phyloP scores from a whole-genome alignment of 2,113 vertebrate species.

The Ictalurus punctatus region DNA sequence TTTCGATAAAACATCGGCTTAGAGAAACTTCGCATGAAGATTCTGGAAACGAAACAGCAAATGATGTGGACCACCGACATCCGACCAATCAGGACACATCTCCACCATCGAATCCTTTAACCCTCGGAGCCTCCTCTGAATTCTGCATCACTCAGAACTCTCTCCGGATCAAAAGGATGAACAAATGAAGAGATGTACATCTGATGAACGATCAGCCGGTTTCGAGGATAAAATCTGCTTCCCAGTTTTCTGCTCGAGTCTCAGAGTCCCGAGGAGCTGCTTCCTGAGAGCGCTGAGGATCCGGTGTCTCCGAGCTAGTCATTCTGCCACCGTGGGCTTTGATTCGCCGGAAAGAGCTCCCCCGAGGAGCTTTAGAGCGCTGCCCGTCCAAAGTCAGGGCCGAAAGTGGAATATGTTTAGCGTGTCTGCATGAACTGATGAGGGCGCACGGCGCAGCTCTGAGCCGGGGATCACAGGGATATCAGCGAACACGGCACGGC shows the following conservation, averaged over 20 bases:
- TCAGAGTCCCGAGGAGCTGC: neutral
- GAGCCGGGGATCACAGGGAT: conserved; percentile 25
- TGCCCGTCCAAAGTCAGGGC: conserved; percentile 45
- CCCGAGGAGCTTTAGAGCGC: conserved; percentile 45
- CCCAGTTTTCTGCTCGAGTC: neutral
- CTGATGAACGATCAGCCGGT: neutral
- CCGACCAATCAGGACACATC: neutral
- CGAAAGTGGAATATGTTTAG: conserved; percentile 55
- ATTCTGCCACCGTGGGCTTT: conserved; percentile 42
- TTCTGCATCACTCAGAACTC: neutral
- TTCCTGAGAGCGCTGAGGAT: conserved; percentile 33
- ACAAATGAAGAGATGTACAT: neutral
- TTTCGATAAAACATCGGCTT: neutral
- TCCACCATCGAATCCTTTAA: neutral
- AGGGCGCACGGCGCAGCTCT: conserved; percentile 11
- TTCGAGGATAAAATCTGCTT: neutral
- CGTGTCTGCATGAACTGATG: conserved; percentile 42
- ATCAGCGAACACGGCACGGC: neutral
- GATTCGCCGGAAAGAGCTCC: conserved; percentile 53
- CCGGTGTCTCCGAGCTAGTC: conserved; percentile 21
- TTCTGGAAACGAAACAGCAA: neutral
- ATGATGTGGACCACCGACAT: neutral
- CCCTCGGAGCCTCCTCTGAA: neutral
- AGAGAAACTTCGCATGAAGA: neutral
- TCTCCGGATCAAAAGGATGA: neutral